Percentiles rank a stretch among this genome's conserved stretches.
These are phyloP conservation scores for Eupithecia pulchellata DNA, from an alignment of 2,888 invertebrate species.

Conservation along the genomic window DNA sequence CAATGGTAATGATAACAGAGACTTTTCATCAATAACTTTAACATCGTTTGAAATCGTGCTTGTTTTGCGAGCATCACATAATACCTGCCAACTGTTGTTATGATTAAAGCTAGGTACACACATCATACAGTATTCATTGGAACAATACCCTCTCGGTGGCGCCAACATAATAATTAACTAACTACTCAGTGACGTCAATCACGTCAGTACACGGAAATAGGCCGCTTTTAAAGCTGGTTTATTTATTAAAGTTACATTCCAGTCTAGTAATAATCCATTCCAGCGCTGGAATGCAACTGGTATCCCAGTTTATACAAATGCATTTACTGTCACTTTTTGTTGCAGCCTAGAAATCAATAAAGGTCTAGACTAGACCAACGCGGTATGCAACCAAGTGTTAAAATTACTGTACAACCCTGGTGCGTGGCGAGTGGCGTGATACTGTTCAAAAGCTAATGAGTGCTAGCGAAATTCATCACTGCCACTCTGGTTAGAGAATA, in stretches of 20 bases:
- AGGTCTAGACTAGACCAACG: background rate
- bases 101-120: background rate
- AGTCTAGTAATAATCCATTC: constrained; percentile 3
- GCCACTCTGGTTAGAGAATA: background rate
- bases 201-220: background rate
- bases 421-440: background rate
- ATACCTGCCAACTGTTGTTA: background rate
- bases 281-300: background rate
- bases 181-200: constrained; percentile 14
- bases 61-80: background rate
- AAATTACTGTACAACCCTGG: no score
- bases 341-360: background rate
- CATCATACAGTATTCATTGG: constrained; percentile 11
- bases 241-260: background rate
- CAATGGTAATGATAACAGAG: no score
- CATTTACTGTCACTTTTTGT: background rate
- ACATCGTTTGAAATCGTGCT: background rate
- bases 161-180: constrained; percentile 27
- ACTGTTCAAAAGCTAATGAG: background rate
- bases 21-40: background rate
- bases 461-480: background rate
- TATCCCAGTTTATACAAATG: background rate
- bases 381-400: no score
- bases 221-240: background rate
- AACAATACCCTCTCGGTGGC: constrained; percentile 8